Evolutionary conservation across 1,140 invertebrate genomes (phyloP), one percentile per base, ranked within the genome.

Genomic region (Dryas iulia): DNA sequence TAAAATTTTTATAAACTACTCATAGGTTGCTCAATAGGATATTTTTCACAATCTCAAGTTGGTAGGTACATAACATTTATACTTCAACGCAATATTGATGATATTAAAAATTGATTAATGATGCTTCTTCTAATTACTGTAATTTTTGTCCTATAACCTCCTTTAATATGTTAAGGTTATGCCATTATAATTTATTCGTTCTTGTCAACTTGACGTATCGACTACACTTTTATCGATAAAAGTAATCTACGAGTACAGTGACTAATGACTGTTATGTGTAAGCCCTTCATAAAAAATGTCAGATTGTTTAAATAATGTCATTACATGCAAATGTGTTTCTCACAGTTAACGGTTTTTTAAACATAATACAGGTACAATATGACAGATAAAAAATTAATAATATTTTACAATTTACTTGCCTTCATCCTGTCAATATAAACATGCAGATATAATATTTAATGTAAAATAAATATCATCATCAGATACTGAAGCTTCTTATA

Each of bases 171-270:
- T 10, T 63, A 63, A 63, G 61, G 61, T 63, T 63, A 33, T 56
- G 52, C 61, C 61, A 33, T 53, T 63, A 56, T 63, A 56, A 63
- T 56, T 52, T 56, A 63, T 56, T 56, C 62, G 33, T 53, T 67
- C 62, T 56, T 71, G 71, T 60, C 66, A 69, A 59, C 53, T 61
- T 69, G 59, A 73, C 73, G 70, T 72, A 79, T 79, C 77, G 74
- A 79, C 72, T 68, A 66, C 57, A 59, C 47, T 69, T 69, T 77
- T 76, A 79, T 79, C 77, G 77, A 73, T 71, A 67, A 72, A 73
- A 68, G 68, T 66, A 76, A 77, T 77, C 74, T 71, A 71, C 39
- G 14, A 11, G 14, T 47, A 47, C 68, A 60, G 63, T 77, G 74
- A 73, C 66, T 77, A 79, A 79, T 79, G 73, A 77, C 75, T 70